Conservation (phyloP, 2,888 invertebrate genomes). For the Pachycephus smyrnensis region DNA sequence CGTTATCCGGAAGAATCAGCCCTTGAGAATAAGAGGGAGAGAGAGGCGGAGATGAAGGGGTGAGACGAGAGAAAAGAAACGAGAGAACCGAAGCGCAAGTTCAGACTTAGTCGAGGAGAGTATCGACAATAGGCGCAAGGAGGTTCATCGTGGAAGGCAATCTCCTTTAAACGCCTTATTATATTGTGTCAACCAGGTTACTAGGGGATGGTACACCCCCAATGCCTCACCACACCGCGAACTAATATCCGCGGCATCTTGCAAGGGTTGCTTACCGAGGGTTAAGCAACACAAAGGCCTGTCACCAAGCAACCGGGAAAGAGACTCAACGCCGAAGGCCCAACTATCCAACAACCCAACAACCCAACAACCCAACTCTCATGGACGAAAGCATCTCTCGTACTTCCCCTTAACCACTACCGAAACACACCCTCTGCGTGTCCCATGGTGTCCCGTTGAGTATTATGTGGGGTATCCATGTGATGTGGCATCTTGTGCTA, state of each 20-base stretch:
- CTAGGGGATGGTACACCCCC: background rate
- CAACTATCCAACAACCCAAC: background rate
- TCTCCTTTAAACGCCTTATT: constrained; percentile 14
- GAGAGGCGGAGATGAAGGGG: background rate
- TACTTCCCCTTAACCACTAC: background rate
- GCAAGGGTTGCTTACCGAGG: constrained; percentile 11
- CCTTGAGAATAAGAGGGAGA: background rate
- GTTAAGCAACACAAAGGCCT: constrained; percentile 24
- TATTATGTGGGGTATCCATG: background rate
- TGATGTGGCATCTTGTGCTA: background rate
- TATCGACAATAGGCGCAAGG: background rate
- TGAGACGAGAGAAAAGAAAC: background rate
- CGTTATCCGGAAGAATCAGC: background rate
- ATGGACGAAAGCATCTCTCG: background rate
- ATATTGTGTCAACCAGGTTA: constrained; percentile 7
- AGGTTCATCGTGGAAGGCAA: constrained; percentile 11
- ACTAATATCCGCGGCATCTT: constrained; percentile 29
- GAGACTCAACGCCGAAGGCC: constrained; percentile 18
- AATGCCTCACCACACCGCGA: constrained; percentile 7
- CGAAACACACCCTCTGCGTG: background rate
- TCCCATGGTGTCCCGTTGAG: background rate
- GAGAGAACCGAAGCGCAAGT: background rate
- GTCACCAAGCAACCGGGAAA: constrained; percentile 23
- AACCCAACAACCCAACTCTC: background rate
- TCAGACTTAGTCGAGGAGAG: background rate